Conservation (phyloP, 2,113 vertebrate genomes). For the Numenius arquata region DNA sequence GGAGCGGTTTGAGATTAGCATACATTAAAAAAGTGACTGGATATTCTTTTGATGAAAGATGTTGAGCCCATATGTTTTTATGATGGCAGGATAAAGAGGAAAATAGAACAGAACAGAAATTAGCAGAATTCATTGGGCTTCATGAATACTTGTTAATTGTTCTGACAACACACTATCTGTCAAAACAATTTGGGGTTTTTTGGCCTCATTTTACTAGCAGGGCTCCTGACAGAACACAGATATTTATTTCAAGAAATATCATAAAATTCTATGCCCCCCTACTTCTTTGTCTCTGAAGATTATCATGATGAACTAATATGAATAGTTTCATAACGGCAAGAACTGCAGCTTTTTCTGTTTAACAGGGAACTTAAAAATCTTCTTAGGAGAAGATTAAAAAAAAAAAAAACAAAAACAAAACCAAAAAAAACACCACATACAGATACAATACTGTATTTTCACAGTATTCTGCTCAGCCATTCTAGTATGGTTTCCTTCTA, state of each 20-base stretch:
- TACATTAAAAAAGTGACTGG: not conserved
- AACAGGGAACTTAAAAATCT: not conserved
- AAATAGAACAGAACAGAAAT: not conserved
- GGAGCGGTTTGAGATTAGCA: not conserved
- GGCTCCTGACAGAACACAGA: not conserved
- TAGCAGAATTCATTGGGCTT: not conserved
- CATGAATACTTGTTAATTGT: not conserved
- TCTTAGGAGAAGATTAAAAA: not conserved
- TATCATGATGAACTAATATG: not conserved
- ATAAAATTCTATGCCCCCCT: not conserved
- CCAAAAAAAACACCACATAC: no score
- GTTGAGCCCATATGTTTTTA: not conserved
- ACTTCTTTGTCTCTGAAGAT: constrained; percentile 6
- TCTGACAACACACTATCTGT: not conserved
- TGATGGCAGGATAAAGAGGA: not conserved
- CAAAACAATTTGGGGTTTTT: not conserved
- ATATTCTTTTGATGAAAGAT: not conserved
- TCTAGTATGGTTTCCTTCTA: not conserved
- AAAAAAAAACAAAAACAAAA: not conserved
- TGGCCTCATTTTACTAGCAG: not conserved
- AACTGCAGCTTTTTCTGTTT: not conserved
- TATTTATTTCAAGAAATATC: constrained; percentile 34
- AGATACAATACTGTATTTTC: not conserved
- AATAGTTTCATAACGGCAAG: not conserved
- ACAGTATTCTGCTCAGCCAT: not conserved